These are phyloP conservation scores for Aspidoscelis tigris DNA, from an alignment of 2,113 vertebrate genomes.

Conservation along the genomic window DNA sequence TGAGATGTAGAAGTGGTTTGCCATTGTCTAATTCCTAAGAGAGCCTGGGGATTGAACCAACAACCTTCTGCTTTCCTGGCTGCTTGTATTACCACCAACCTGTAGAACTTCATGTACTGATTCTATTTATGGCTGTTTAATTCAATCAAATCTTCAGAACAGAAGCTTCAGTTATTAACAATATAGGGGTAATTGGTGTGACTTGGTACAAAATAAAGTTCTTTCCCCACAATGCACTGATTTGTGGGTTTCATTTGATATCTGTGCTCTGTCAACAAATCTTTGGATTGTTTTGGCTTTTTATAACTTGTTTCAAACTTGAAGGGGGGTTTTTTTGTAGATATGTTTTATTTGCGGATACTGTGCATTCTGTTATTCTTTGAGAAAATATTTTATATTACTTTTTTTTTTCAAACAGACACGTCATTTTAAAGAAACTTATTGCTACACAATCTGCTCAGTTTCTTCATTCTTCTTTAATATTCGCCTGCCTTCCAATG, in stretches of 20 bases:
- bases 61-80: no score
- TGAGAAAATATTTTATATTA: background rate
- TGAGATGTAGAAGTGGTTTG: no score
- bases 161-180: background rate
- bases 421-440: constrained; percentile 30
- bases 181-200: no score
- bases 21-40: no score
- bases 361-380: constrained; percentile 6
- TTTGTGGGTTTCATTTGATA: no score
- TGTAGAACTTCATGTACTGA: background rate
- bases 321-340: background rate
- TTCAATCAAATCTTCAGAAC: background rate
- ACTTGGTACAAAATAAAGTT: no score
- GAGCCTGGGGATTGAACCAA: no score
- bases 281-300: no score
- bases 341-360: background rate
- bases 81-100: no score
- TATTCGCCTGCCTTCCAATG: constrained; percentile 32
- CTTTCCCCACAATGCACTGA: background rate
- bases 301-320: background rate
- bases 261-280: no score
- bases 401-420: background rate
- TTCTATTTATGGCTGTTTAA: constrained; percentile 13
- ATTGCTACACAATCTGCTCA: background rate
- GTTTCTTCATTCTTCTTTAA: background rate